These are phyloP conservation scores for Pollenia angustigena DNA, from an alignment of 2,888 invertebrate genomes.

Conservation along the genomic window DNA sequence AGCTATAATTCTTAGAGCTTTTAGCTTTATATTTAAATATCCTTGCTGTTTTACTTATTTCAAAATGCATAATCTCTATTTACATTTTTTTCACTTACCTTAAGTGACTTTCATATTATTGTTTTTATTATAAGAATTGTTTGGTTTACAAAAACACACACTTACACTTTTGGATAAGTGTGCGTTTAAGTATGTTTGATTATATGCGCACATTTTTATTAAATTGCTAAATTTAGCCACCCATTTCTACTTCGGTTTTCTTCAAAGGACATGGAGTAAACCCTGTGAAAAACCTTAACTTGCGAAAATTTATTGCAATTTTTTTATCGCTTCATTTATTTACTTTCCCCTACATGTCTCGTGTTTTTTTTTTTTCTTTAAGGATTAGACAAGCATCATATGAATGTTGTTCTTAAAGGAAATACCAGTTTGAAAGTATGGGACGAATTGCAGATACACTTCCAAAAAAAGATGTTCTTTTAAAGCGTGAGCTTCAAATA, in stretches of 20 bases:
- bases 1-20: conserved; percentile 80
- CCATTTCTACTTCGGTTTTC: conserved; percentile 56
- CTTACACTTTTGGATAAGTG: background rate
- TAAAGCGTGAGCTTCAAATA: background rate
- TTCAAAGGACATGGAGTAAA: conserved; percentile 38
- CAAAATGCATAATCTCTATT: conserved; percentile 67
- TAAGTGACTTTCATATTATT: conserved; percentile 67
- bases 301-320: conserved; percentile 77
- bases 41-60: conserved; percentile 37
- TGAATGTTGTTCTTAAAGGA: conserved; percentile 34
- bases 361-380: conserved; percentile 63
- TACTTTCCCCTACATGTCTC: conserved; percentile 14
- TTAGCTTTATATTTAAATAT: conserved; percentile 59
- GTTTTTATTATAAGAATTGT: conserved; percentile 62
- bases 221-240: conserved; percentile 78
- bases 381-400: conserved; percentile 76
- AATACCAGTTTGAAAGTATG: background rate
- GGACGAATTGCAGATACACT: background rate
- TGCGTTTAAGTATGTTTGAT: conserved; percentile 53
- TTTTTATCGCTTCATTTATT: conserved; percentile 72
- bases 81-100: conserved; percentile 58
- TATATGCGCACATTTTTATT: conserved; percentile 79
- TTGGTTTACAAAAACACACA: conserved; percentile 16
- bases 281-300: conserved; percentile 59
- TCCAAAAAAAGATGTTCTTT: background rate